Conservation (phyloP, 2,888 invertebrate genomes). For the Ophonus ardosiacus region DNA sequence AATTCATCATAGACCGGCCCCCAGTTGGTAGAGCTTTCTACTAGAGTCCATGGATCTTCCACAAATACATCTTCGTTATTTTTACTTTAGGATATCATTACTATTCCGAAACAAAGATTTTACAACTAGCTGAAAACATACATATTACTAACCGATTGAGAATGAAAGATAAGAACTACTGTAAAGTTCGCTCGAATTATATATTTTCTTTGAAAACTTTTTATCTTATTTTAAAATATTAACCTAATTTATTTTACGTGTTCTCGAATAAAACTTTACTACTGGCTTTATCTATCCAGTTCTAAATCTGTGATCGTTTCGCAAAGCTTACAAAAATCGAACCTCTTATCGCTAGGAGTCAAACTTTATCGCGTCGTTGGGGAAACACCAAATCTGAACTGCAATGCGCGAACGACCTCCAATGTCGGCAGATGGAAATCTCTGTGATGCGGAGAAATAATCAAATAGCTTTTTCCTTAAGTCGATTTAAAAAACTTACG, state of each 20-base stretch:
- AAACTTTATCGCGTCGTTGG: background rate
- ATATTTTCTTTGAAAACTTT: background rate
- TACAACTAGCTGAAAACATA: too few species aligned
- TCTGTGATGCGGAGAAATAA: conserved; percentile 17
- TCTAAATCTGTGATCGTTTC: conserved; percentile 9
- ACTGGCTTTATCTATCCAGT: background rate
- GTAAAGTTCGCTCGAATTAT: background rate
- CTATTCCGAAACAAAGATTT: too few species aligned
- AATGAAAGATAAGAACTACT: too few species aligned
- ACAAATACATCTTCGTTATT: too few species aligned
- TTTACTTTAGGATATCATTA: too few species aligned
- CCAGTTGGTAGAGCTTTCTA: too few species aligned
- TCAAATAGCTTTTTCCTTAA: conserved; percentile 40
- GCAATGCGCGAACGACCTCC: background rate
- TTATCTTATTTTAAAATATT: conserved; percentile 9
- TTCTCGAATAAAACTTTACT: conserved; percentile 27
- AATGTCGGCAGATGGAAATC: conserved; percentile 37
- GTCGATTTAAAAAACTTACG: conserved; percentile 49
- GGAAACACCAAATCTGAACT: conserved; percentile 6
- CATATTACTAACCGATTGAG: too few species aligned
- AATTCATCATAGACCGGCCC: too few species aligned
- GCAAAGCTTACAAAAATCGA: conserved; percentile 32
- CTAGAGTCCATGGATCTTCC: too few species aligned
- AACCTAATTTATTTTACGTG: conserved; percentile 26
- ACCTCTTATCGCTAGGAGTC: background rate